These are phyloP conservation scores for Muscicapa striata DNA, from an alignment of 2,797 vertebrate species.

Conservation along the genomic window DNA sequence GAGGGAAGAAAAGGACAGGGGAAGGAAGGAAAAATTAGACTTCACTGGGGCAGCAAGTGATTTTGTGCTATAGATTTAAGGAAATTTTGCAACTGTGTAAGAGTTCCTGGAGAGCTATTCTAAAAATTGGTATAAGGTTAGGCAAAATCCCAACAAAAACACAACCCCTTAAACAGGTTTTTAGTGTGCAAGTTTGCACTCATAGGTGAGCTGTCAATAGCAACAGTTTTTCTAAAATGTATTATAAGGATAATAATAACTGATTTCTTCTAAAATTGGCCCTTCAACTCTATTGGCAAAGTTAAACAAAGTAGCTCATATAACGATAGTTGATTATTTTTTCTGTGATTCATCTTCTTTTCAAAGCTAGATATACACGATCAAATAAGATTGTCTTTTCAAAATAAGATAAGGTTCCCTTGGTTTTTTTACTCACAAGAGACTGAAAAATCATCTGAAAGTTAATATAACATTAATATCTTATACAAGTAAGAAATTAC, in stretches of 20 bases:
- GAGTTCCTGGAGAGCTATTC: background rate
- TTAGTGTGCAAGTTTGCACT: background rate
- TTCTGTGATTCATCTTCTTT: background rate
- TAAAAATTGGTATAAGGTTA: background rate
- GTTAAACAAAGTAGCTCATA: background rate
- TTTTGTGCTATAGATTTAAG: background rate
- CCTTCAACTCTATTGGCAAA: background rate
- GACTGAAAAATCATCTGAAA: background rate
- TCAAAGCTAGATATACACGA: background rate
- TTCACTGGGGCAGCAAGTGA: rapidly evolving
- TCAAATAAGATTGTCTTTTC: background rate
- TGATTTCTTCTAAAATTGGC: background rate
- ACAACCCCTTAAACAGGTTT: rapidly evolving
- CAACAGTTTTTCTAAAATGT: background rate
- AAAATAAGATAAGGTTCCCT: background rate
- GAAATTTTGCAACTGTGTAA: background rate
- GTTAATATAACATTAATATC: background rate
- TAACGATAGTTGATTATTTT: background rate
- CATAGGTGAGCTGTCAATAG: background rate
- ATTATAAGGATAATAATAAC: background rate
- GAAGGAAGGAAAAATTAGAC: rapidly evolving
- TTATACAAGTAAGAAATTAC: background rate
- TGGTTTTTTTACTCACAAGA: background rate
- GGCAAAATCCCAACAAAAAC: background rate
- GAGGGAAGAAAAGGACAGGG: rapidly evolving